Base-by-base conservation (phyloP, 92 coral and sea anemone species). In the Palythoa grandiflora region DNA sequence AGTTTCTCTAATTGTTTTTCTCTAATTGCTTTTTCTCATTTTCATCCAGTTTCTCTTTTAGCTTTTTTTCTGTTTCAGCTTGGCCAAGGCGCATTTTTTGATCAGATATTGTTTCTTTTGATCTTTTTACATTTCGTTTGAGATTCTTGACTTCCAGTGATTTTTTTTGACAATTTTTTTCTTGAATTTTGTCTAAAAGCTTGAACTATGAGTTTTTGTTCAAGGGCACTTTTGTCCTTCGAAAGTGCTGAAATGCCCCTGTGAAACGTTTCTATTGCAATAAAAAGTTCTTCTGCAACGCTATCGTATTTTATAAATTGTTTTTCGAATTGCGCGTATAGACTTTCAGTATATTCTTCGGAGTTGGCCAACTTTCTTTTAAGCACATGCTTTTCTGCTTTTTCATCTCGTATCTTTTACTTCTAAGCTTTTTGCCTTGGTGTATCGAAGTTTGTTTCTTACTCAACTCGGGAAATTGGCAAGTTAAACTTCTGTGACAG, bases 291-390 rank as follows among this genome's bases (percentile, higher is more conserved):
- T 73, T 73, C 78, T 73, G 78, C 78, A 73, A 73, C 44, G 78
- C 35, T 73, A 39, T 73, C 78, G 44, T 73, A 73, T 73, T 73
- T 73, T 59, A 73, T 73, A 73, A 73, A 73, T 73, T 73, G 78
- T 73, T 40, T 1, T 73, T 73, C 59, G 57, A 73, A 59, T 73
- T 73, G 55, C 55, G 78, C 78, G 57, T 35, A 73, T 73, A 73
- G 78, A 73, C 78, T 73, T 73, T 73, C 78, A 44, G 12, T 72
- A 72, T 72, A 72, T 72, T 35, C 77, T 72, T 72, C 77, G 77
- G 51, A 72, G 77, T 72, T 72, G 77, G 77, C 77, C 77, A 72
- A 72, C 51, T 72, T 72, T 72, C 77, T 72, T 72, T 72, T 72
- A 37, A 73, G 78, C 78, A 73, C 57, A n/a, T 73, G 54, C 78